These are phyloP conservation scores for Oxycera nigricornis DNA, from an alignment of 2,888 invertebrate species.

Conservation along the genomic window DNA sequence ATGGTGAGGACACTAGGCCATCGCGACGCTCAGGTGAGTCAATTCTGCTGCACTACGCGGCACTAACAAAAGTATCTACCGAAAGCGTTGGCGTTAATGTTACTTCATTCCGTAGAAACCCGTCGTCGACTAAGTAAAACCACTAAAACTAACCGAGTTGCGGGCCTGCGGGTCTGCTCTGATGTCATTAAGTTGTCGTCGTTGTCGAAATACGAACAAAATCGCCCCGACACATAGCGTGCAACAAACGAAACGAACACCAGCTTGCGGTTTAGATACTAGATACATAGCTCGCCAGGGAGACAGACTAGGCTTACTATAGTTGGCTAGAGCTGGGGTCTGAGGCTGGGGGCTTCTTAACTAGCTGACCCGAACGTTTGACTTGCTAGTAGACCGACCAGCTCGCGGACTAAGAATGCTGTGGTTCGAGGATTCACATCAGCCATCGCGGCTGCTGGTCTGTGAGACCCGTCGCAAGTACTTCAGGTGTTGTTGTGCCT, in stretches of 20 bases:
- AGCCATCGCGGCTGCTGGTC: conserved; percentile 15
- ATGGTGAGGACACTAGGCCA: not conserved
- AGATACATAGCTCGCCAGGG: conserved; percentile 11
- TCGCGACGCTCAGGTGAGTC: not conserved
- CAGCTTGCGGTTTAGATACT: conserved; percentile 1
- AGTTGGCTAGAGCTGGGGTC: not conserved
- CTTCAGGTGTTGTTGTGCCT: not conserved
- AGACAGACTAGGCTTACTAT: not conserved
- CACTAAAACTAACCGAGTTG: not conserved
- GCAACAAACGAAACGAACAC: not conserved
- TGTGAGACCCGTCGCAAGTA: conserved; percentile 17
- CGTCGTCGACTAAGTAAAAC: conserved; percentile 35
- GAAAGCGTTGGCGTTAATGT: not conserved
- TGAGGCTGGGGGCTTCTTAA: not conserved
- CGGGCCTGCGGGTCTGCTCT: conserved; percentile 12
- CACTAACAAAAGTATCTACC: conserved; percentile 23
- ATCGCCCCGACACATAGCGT: not conserved
- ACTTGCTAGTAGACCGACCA: not conserved
- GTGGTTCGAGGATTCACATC: not conserved
- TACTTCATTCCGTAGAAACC: conserved; percentile 35
- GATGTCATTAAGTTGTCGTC: conserved; percentile 32
- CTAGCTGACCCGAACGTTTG: conserved; percentile 5
- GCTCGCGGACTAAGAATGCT: no score
- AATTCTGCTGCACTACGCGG: no score
- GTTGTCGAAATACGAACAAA: not conserved